A percentile compares a stretch with the other conserved stretches of the same genome.
Conservation (phyloP, 2,113 vertebrate species). For the Alces alces region DNA sequence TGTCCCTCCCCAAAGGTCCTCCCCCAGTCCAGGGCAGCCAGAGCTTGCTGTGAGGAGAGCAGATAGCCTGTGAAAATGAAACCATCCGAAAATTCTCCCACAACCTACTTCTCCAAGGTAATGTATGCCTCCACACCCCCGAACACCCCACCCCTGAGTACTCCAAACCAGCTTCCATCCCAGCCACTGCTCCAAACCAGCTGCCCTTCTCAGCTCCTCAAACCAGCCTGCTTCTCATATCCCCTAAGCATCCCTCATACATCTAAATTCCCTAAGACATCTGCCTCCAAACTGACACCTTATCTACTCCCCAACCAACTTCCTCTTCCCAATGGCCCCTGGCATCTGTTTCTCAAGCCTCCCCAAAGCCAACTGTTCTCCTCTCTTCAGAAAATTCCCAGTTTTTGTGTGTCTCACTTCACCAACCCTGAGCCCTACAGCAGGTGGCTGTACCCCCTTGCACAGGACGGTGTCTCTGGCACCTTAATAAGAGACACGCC, state of each 20-base stretch:
- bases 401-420: background rate
- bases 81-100: background rate
- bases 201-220: background rate
- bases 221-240: background rate
- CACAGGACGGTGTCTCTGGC: background rate
- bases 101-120: background rate
- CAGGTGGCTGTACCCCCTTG: background rate
- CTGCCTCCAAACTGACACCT: background rate
- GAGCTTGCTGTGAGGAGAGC: background rate
- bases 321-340: background rate
- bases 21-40: background rate
- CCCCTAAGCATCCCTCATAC: background rate
- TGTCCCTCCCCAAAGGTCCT: background rate
- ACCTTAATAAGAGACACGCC: constrained; percentile 99
- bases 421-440: background rate
- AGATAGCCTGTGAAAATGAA: background rate
- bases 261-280: background rate
- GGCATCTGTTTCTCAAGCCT: background rate
- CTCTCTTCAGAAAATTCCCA: background rate
- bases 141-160: background rate
- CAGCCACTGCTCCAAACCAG: background rate
- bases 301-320: background rate
- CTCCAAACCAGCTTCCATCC: background rate
- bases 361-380: background rate
- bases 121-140: background rate